These are phyloP conservation scores for Callosobruchus maculatus DNA, from an alignment of 2,888 invertebrate species.

Conservation along the genomic window DNA sequence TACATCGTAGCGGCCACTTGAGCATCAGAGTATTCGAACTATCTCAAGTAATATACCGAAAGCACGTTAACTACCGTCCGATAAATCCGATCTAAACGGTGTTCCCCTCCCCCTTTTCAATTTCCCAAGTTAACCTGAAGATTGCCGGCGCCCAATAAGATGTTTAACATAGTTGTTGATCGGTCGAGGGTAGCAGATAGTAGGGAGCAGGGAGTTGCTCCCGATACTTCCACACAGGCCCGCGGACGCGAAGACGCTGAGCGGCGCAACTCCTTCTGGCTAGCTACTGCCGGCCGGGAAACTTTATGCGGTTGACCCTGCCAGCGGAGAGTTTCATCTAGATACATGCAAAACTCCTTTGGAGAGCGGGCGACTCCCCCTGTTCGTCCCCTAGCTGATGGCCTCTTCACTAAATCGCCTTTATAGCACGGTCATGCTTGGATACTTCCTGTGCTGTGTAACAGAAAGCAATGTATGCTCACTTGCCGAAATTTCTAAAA, in stretches of 20 bases:
- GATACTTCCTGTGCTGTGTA: conserved; percentile 13
- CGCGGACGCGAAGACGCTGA: background rate
- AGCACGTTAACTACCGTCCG: conserved; percentile 2
- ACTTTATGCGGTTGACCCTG: conserved; percentile 52
- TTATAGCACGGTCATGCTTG: background rate
- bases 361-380: conserved; percentile 10
- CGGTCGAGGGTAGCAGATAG: background rate
- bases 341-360: conserved; percentile 46
- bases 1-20: background rate
- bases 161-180: conserved; percentile 46
- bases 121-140: conserved; percentile 42
- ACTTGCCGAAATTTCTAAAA: too few species aligned
- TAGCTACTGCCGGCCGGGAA: conserved; percentile 44
- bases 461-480: too few species aligned
- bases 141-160: conserved; percentile 45
- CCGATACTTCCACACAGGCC: background rate
- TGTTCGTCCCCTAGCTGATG: conserved; percentile 14
- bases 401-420: conserved; percentile 15
- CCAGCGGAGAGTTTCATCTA: conserved; percentile 43
- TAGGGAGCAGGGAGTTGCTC: conserved; percentile 32
- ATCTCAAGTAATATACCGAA: background rate
- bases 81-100: conserved; percentile 9
- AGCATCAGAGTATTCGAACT: background rate
- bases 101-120: conserved; percentile 22
- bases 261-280: conserved; percentile 34